phyloP scores from a whole-genome alignment of 2,888 invertebrate species.

The Netelia fuscicornis region DNA sequence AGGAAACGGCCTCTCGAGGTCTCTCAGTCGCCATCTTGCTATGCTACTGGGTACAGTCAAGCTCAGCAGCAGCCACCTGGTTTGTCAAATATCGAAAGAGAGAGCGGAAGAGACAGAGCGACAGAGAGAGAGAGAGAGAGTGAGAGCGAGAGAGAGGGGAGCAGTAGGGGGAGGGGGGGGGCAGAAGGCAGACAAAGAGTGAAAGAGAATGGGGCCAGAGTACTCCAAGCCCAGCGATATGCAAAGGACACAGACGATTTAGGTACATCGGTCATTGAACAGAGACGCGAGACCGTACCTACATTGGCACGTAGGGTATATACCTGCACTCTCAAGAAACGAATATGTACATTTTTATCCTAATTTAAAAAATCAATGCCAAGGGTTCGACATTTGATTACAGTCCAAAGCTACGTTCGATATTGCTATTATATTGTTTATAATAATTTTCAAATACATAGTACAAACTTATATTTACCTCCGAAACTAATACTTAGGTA shows the following conservation, averaged over 20 bases:
- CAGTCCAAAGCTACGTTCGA: too few relatives aligned
- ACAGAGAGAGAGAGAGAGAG: neutral
- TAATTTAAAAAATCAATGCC: too few relatives aligned
- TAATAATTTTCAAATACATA: too few relatives aligned
- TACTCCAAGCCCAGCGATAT: constrained; percentile 44
- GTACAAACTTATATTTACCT: too few relatives aligned
- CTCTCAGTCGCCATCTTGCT: constrained; percentile 83
- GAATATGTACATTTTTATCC: too few relatives aligned
- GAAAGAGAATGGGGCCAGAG: constrained; percentile 37
- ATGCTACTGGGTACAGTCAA: constrained; percentile 80
- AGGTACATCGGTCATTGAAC: neutral
- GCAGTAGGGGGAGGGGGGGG: too few relatives aligned
- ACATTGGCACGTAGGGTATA: too few relatives aligned
- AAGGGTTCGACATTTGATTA: too few relatives aligned
- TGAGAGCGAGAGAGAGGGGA: neutral
- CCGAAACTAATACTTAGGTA: too few relatives aligned
- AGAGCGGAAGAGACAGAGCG: constrained; percentile 8
- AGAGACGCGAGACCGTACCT: too few relatives aligned
- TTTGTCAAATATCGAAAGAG: constrained; percentile 17
- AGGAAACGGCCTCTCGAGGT: constrained; percentile 82
- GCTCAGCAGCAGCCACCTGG: constrained; percentile 71
- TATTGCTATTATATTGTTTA: too few relatives aligned
- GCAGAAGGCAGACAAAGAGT: constrained; percentile 3
- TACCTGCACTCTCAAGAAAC: too few relatives aligned
- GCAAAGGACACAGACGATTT: constrained; percentile 37